These are phyloP conservation scores for Eleginops maclovinus DNA, from an alignment of 2,113 vertebrate species.

Conservation along the genomic window DNA sequence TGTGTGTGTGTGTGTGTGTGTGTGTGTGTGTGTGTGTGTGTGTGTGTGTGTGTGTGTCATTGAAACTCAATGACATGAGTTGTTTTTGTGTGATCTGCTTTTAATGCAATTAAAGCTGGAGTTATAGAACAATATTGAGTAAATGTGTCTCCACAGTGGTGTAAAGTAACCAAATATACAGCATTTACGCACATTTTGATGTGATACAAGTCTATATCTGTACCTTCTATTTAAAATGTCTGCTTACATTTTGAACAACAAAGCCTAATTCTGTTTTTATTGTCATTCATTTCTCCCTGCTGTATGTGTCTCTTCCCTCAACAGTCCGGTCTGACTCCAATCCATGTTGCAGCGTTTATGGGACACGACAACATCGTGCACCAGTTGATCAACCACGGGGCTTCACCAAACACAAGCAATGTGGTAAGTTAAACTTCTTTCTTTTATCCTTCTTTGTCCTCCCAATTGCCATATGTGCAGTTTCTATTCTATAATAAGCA, in stretches of 20 bases:
- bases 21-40: constrained; percentile 13
- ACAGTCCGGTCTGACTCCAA: constrained; percentile 97
- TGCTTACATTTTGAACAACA: background rate
- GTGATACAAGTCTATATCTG: no score
- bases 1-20: constrained; percentile 19
- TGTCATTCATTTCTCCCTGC: background rate
- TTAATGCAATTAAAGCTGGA: no score
- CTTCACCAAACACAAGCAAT: constrained; percentile 95
- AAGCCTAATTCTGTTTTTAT: background rate
- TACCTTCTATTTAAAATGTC: background rate
- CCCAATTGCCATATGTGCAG: background rate
- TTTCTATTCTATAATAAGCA: background rate
- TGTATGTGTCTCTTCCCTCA: background rate
- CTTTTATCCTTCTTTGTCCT: background rate
- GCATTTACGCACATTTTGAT: no score
- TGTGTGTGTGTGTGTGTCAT: background rate
- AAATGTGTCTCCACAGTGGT: no score
- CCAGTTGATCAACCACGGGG: constrained; percentile 94
- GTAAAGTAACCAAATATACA: background rate
- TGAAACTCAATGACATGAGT: background rate
- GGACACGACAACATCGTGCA: constrained; percentile 98
- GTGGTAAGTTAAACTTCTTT: constrained; percentile 87
- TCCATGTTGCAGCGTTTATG: constrained; percentile 99
- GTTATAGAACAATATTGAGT: background rate
- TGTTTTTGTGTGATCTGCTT: background rate